phyloP scores from a whole-genome alignment of 2,888 invertebrate species.

The Gari tellinella region DNA sequence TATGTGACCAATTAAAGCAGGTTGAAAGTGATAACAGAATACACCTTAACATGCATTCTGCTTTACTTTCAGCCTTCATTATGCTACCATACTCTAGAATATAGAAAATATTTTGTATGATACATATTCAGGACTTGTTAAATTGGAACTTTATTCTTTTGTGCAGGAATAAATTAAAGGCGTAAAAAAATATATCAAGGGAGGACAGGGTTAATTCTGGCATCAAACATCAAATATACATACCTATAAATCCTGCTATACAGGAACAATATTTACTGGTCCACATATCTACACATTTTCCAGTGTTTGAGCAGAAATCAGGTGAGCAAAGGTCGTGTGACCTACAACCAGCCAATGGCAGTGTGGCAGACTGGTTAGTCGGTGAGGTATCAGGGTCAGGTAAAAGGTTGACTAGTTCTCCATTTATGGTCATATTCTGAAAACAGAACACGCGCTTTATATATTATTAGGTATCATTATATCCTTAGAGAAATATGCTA shows the following conservation, averaged over 20 bases:
- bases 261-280: constrained; percentile 72
- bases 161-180: too few relatives aligned
- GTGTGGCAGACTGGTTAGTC: constrained; percentile 86
- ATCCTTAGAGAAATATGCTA: too few relatives aligned
- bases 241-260: constrained; percentile 70
- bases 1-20: too few relatives aligned
- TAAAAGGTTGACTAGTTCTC: constrained; percentile 63
- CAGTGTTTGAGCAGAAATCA: constrained; percentile 81
- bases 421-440: constrained; percentile 74
- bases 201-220: neutral
- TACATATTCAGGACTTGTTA: too few relatives aligned
- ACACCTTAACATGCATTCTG: too few relatives aligned
- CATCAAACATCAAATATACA: neutral
- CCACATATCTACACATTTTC: constrained; percentile 80
- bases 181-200: too few relatives aligned
- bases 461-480: too few relatives aligned
- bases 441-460: neutral
- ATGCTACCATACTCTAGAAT: too few relatives aligned
- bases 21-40: too few relatives aligned
- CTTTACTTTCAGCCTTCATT: too few relatives aligned
- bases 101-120: too few relatives aligned
- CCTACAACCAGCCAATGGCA: constrained; percentile 92
- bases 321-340: constrained; percentile 96
- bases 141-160: too few relatives aligned
- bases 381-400: constrained; percentile 14